Base-by-base conservation (phyloP, 1,140 invertebrate genomes). In the Brachionus calyciflorus region DNA sequence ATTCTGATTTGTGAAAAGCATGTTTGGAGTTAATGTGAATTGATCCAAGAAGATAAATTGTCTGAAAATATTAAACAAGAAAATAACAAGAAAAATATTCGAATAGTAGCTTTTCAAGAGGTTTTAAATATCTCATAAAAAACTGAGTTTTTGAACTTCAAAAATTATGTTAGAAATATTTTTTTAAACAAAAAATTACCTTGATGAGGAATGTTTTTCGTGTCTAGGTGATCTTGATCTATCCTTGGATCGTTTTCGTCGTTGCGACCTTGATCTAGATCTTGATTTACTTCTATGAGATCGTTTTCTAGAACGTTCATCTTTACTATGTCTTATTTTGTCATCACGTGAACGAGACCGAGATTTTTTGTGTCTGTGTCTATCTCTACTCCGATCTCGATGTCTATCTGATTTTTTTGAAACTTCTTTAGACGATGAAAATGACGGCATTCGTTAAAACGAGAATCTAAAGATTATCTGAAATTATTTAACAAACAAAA, bases 281-380 rank as follows among this genome's bases (percentile, higher is more conserved):
- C 55, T 33, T 5, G 60, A 65, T 44, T 65, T 65, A n/a, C n/a
- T n/a, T n/a, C n/a, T n/a, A 44, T 65, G 60, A 1, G 33, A 44
- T 3, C 37, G 21, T 65, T 65, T 65, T 44, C 19, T 65, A 0
- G 60, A 44, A 2, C 12, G 12, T 9, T 65, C 37, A 12, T 65
- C 40, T 12, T 7, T 65, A 24, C 28, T 37, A 37, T 60, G 55
- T 17, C 55, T 28, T 10, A 33, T 7, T 60, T 33, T 60, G 30
- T 60, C 55, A 37, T 60, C 55, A 19, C 55, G 33, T 37, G 60
- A 65, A 24, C 60, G 60, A 12, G 60, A 65, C 21, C 60, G 60
- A 7, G 44, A 46, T 37, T 37, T 37, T 65, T 41, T 65, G 40
- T 65, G 60, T 12, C 14, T 37, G 44, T 65, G 60, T 3, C 37